A percentile compares a stretch with the other conserved stretches of the same genome.
These are phyloP conservation scores for Megamerina dolium DNA, from an alignment of 2,888 invertebrate genomes.

Conservation along the genomic window DNA sequence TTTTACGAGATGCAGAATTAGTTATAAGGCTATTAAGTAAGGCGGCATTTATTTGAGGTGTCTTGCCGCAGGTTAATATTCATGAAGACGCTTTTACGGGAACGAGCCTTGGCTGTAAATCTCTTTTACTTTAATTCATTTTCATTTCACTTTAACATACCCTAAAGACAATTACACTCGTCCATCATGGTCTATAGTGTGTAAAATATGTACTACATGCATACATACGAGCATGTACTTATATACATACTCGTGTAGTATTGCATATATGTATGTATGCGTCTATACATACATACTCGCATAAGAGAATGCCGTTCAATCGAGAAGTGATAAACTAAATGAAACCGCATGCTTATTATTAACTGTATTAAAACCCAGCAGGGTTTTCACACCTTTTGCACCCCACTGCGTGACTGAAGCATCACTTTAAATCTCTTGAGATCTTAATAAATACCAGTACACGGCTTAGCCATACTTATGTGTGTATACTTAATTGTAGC, in stretches of 20 bases:
- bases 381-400: slow-evolving; percentile 48
- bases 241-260: no score
- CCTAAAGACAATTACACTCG: slow-evolving; percentile 26
- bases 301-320: no score
- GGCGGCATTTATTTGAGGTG: slow-evolving; percentile 18
- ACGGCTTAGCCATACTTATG: not conserved
- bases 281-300: no score
- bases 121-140: slow-evolving; percentile 23
- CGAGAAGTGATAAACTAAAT: no score
- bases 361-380: slow-evolving; percentile 47
- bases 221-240: no score
- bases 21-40: not conserved
- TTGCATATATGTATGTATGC: no score
- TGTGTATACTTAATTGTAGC: slow-evolving; percentile 38
- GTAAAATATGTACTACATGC: not conserved
- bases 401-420: slow-evolving; percentile 39
- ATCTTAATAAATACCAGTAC: slow-evolving; percentile 38
- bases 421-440: slow-evolving; percentile 46
- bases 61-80: slow-evolving; percentile 18
- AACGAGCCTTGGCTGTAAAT: slow-evolving; percentile 15
- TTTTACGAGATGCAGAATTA: slow-evolving; percentile 1
- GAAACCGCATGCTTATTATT: slow-evolving; percentile 38
- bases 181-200: slow-evolving; percentile 16
- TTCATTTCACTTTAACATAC: slow-evolving; percentile 24
- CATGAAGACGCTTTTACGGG: slow-evolving; percentile 19